Conservation (phyloP, 2,113 vertebrate genomes). For the Apodemus speciosus region DNA sequence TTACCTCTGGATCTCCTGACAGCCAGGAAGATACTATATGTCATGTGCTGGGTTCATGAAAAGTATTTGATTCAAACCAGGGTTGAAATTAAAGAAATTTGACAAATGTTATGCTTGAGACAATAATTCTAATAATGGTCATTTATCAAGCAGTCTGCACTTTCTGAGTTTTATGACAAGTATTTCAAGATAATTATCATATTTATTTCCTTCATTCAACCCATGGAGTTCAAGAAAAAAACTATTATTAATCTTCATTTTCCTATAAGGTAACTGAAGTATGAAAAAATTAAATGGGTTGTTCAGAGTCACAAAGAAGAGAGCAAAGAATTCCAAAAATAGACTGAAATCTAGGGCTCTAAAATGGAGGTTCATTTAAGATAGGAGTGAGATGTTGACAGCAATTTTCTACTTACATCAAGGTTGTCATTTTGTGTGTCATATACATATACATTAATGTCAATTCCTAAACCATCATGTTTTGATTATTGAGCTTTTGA, state of each 20-base stretch:
- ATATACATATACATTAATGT: not conserved
- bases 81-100: not conserved
- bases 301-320: not conserved
- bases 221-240: not conserved
- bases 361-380: not conserved
- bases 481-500: not conserved
- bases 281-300: constrained; percentile 2
- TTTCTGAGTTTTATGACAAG: constrained; percentile 5
- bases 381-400: not conserved
- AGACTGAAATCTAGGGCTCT: not conserved
- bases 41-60: not conserved
- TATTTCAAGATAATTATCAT: not conserved
- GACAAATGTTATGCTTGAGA: constrained; percentile 9
- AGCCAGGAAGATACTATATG: not conserved
- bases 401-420: not conserved
- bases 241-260: constrained; percentile 41
- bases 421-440: not conserved
- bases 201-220: constrained; percentile 12
- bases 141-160: constrained; percentile 2
- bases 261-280: not conserved
- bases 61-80: not conserved
- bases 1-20: not conserved
- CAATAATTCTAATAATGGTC: constrained; percentile 33
- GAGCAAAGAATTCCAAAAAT: not conserved
- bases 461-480: not conserved